Conservation (phyloP, 37 sponge, comb jelly and placozoan species). For the Halisarca cf. caerulea region DNA sequence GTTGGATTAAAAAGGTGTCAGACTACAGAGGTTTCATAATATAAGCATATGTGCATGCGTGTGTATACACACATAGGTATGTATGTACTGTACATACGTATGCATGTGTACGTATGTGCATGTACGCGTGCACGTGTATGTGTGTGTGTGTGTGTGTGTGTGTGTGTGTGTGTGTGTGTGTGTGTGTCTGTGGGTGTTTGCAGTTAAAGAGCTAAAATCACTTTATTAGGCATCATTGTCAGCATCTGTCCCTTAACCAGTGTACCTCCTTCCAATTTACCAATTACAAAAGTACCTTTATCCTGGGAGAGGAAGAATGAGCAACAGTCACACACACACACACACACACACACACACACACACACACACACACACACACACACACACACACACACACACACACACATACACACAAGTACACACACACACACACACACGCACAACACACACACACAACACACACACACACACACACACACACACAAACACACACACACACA, state of each 20-base stretch:
- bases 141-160: background rate
- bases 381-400: conserved; percentile 20
- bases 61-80: too few relatives aligned
- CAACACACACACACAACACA: too few relatives aligned
- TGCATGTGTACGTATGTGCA: background rate
- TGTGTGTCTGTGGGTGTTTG: too few relatives aligned
- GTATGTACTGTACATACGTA: too few relatives aligned
- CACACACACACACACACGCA: too few relatives aligned
- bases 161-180: background rate
- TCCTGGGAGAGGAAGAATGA: conserved; percentile 55
- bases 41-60: too few relatives aligned
- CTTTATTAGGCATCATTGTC: conserved; percentile 96
- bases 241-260: conserved; percentile 73
- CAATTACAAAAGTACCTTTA: conserved; percentile 97
- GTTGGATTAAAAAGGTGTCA: too few relatives aligned
- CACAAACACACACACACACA: too few relatives aligned
- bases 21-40: too few relatives aligned
- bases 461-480: too few relatives aligned
- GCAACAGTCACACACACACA: background rate
- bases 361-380: conserved; percentile 5
- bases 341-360: background rate
- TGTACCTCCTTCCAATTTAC: conserved; percentile 90
- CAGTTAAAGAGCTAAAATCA: too few relatives aligned
- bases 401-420: conserved; percentile 21
- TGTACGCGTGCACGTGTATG: background rate